Evolutionary conservation across 53 echinoderm and acorn worm genomes (phyloP).

Genomic region (Echinarachnius parma): DNA sequence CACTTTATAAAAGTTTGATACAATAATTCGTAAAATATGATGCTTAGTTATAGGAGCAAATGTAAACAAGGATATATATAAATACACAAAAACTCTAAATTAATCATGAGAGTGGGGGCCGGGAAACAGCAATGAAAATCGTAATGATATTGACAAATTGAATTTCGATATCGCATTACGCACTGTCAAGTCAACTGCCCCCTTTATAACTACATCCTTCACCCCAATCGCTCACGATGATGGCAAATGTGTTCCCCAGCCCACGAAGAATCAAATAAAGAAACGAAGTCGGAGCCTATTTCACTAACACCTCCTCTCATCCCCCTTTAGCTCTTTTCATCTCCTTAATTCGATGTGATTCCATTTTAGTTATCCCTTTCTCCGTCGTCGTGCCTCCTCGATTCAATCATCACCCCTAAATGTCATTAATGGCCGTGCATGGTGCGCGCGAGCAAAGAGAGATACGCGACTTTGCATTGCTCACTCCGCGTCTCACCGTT

Average conservation of each 20-base stretch:
- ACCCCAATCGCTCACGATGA: conserved; percentile 5
- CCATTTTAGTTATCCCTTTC: neutral
- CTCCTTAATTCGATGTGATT: conserved; percentile 37
- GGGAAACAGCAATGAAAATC: conserved; percentile 10
- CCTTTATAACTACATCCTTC: neutral
- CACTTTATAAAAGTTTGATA: too few species aligned
- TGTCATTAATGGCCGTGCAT: conserved; percentile 49
- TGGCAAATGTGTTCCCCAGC: conserved; percentile 28
- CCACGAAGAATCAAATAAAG: too few species aligned
- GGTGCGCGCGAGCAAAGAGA: too few species aligned
- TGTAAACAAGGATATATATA: too few species aligned
- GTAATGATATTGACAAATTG: conserved; percentile 43
- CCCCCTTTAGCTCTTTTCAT: too few species aligned
- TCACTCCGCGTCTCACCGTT: conserved; percentile 31
- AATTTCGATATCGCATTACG: conserved; percentile 41
- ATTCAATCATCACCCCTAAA: conserved; percentile 47
- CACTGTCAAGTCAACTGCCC: too few species aligned
- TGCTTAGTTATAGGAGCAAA: too few species aligned
- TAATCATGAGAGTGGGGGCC: neutral
- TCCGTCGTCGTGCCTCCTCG: conserved; percentile 1
- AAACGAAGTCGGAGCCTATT: too few species aligned
- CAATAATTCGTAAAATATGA: too few species aligned
- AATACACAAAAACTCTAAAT: too few species aligned
- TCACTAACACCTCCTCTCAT: too few species aligned
- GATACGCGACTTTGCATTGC: conserved; percentile 26